phyloP scores from a whole-genome alignment of 1,140 invertebrate species.

The Phymorhynchus buccinoides region DNA sequence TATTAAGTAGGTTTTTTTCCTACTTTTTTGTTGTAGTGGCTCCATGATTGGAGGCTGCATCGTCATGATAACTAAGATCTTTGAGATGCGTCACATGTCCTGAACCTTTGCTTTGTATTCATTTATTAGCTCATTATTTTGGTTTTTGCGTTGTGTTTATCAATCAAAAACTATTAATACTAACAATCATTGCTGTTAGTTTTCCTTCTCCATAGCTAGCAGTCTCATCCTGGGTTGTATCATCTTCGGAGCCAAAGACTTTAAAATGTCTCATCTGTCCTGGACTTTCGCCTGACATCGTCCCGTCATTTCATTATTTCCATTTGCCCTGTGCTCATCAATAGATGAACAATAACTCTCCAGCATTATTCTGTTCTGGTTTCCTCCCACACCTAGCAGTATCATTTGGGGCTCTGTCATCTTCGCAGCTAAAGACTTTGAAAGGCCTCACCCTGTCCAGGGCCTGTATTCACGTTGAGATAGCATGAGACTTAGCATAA shows the following conservation, averaged over 20 bases:
- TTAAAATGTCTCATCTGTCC: slow-evolving; percentile 1
- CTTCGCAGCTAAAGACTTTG: slow-evolving; percentile 17
- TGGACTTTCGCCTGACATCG: slow-evolving; percentile 40
- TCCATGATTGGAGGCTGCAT: slow-evolving; percentile 30
- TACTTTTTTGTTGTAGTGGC: slow-evolving; percentile 6
- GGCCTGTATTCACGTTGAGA: too few relatives aligned
- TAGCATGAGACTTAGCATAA: too few relatives aligned
- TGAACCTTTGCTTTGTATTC: too few relatives aligned
- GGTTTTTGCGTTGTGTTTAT: too few relatives aligned
- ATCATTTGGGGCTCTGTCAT: slow-evolving; percentile 35
- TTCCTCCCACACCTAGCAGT: not conserved
- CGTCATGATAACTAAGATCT: slow-evolving; percentile 20
- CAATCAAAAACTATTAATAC: too few relatives aligned
- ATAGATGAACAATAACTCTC: too few relatives aligned
- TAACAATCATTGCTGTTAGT: not conserved
- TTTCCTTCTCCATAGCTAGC: not conserved
- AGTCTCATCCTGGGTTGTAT: slow-evolving; percentile 30
- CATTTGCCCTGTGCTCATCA: slow-evolving; percentile 34
- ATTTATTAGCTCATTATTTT: too few relatives aligned
- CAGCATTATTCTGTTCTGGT: too few relatives aligned
- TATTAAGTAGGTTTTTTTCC: not conserved
- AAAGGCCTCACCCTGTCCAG: slow-evolving; percentile 8
- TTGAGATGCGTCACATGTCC: slow-evolving; percentile 2
- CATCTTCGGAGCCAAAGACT: slow-evolving; percentile 33
- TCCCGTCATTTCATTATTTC: too few relatives aligned